Evolutionary conservation across 1,140 invertebrate species (phyloP).

Genomic region (Chelonus insularis): DNA sequence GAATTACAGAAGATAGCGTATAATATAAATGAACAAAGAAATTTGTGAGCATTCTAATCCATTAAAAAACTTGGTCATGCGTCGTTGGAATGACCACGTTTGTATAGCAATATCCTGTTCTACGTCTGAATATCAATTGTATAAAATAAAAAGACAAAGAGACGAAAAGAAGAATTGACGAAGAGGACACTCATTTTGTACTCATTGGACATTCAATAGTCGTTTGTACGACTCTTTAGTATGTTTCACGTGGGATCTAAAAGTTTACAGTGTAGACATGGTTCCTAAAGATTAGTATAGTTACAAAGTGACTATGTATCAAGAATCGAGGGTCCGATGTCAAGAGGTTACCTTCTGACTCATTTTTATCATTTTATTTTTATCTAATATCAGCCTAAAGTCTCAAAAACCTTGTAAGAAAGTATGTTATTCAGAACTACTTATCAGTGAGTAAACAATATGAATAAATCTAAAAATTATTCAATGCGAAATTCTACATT

Average conservation of each 20-base stretch:
- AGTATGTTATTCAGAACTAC: no score
- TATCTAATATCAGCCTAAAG: no score
- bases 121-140: slow-evolving; percentile 33
- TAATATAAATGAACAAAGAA: slow-evolving; percentile 8
- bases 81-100: slow-evolving; percentile 10
- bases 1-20: background rate
- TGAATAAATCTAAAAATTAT: no score
- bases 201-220: slow-evolving; percentile 44
- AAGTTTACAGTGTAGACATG: slow-evolving; percentile 7
- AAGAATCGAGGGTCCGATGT: slow-evolving; percentile 1
- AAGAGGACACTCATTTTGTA: slow-evolving; percentile 32
- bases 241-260: slow-evolving; percentile 17
- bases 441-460: no score
- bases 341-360: background rate
- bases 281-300: background rate
- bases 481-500: no score
- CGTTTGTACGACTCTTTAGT: slow-evolving; percentile 26
- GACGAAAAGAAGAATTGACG: slow-evolving; percentile 13
- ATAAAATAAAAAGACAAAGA: background rate
- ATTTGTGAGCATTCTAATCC: slow-evolving; percentile 5
- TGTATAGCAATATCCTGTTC: slow-evolving; percentile 34
- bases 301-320: background rate
- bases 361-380: background rate
- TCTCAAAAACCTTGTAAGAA: no score
- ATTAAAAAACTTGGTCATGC: slow-evolving; percentile 29